Percentiles rank a stretch among this genome's conserved stretches.
phyloP scores from a whole-genome alignment of 2,113 vertebrate species.

The Hippolais icterina region DNA sequence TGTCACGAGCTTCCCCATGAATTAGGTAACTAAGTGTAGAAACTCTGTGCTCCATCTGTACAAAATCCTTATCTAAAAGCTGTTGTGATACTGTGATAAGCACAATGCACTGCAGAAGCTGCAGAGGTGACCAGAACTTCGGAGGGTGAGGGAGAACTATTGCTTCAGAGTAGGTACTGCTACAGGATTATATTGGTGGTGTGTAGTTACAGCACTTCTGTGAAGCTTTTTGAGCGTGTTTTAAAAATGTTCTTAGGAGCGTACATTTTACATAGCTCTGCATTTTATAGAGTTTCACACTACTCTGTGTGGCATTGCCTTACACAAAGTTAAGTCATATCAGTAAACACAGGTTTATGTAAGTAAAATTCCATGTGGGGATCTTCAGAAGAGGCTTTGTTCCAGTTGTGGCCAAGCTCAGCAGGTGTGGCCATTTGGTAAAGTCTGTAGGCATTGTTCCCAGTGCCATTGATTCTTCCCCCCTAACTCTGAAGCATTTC shows the following conservation, averaged over 20 bases:
- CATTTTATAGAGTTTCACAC: not conserved
- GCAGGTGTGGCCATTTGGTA: not conserved
- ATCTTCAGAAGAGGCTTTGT: not conserved
- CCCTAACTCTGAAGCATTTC: not conserved
- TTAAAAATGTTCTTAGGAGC: not conserved
- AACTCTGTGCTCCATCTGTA: not conserved
- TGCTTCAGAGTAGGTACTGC: not conserved
- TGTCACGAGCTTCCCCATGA: conserved; percentile 98
- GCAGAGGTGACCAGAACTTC: not conserved
- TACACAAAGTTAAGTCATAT: not conserved
- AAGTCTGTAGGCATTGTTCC: not conserved
- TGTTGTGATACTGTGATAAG: not conserved
- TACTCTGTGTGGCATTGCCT: not conserved
- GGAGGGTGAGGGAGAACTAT: not conserved
- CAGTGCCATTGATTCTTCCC: not conserved
- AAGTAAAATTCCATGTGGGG: not conserved
- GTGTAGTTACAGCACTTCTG: not conserved
- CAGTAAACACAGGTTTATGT: not conserved
- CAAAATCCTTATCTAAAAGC: not conserved
- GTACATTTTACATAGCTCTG: not conserved
- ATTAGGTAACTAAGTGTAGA: conserved; percentile 81
- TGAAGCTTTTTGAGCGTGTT: not conserved
- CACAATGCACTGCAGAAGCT: not conserved
- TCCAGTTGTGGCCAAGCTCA: not conserved
- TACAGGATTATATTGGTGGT: not conserved